Conservation (phyloP, 2,113 vertebrate species). For the Antennarius striatus region DNA sequence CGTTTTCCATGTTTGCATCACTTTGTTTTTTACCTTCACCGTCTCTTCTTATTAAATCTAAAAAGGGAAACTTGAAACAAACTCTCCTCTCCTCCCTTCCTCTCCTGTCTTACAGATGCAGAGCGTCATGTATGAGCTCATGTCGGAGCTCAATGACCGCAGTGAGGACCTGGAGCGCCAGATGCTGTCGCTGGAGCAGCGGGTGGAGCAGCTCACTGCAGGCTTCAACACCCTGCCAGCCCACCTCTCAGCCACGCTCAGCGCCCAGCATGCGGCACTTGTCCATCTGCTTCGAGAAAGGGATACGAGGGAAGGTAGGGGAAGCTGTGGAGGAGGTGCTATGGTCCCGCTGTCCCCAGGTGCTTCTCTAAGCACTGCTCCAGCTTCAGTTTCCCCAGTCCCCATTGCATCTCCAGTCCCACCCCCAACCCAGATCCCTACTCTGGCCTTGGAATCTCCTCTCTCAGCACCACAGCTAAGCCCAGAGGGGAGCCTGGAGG, state of each 20-base stretch:
- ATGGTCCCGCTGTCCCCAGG: constrained; percentile 60
- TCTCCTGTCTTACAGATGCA: constrained; percentile 85
- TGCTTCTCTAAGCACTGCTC: constrained; percentile 40
- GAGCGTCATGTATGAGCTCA: constrained; percentile 98
- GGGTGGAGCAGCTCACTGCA: constrained; percentile 91
- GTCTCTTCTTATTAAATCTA: constrained; percentile 6
- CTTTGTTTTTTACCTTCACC: neutral
- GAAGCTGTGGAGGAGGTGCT: constrained; percentile 48
- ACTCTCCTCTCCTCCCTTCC: constrained; percentile 19
- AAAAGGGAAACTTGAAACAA: constrained; percentile 14
- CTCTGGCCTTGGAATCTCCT: constrained; percentile 76
- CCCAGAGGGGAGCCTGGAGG: constrained; percentile 81
- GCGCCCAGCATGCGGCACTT: constrained; percentile 92
- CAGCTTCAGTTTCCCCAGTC: constrained; percentile 47
- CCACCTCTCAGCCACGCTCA: constrained; percentile 89
- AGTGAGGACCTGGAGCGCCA: constrained; percentile 98
- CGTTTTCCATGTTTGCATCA: constrained; percentile 8
- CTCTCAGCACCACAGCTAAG: constrained; percentile 77
- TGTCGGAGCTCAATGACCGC: constrained; percentile 96
- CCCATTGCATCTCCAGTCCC: constrained; percentile 40
- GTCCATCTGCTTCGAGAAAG: constrained; percentile 86
- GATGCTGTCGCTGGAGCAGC: constrained; percentile 91
- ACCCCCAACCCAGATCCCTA: constrained; percentile 66
- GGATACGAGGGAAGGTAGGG: constrained; percentile 66
- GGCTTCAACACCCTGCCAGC: constrained; percentile 90